phyloP scores from a whole-genome alignment of 2,888 invertebrate genomes.

The Dilophus febrilis region DNA sequence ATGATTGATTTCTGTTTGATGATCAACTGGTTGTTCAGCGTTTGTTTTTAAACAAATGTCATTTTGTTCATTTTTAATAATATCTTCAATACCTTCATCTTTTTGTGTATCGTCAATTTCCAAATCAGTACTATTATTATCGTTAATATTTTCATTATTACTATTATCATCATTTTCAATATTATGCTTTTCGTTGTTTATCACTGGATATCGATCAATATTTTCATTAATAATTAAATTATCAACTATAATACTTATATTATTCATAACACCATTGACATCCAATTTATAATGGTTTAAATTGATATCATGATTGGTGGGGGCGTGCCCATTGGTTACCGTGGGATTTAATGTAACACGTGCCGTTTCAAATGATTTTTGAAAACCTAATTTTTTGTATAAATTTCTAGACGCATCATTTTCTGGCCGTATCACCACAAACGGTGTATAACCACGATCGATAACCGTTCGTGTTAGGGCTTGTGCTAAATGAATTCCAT shows the following conservation, averaged over 20 bases:
- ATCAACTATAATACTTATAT: conserved; percentile 9
- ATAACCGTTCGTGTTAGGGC: conserved; percentile 47
- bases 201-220: conserved; percentile 12
- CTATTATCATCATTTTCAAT: neutral
- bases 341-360: conserved; percentile 55
- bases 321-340: no score
- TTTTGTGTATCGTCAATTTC: neutral
- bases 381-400: conserved; percentile 68
- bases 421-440: conserved; percentile 73
- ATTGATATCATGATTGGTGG: no score
- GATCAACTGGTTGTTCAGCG: neutral
- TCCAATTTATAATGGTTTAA: no score
- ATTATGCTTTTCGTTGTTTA: conserved; percentile 8
- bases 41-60: no score
- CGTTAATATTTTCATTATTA: no score
- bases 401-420: conserved; percentile 73
- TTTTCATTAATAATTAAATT: conserved; percentile 15
- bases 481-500: conserved; percentile 56
- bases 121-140: no score
- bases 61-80: conserved; percentile 17
- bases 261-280: neutral
- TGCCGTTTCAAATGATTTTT: conserved; percentile 61
- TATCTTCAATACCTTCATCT: conserved; percentile 29
- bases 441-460: conserved; percentile 62
- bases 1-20: conserved; percentile 3